Evolutionary conservation across 2,888 invertebrate species (phyloP).

Genomic region (Eilema sororculum): DNA sequence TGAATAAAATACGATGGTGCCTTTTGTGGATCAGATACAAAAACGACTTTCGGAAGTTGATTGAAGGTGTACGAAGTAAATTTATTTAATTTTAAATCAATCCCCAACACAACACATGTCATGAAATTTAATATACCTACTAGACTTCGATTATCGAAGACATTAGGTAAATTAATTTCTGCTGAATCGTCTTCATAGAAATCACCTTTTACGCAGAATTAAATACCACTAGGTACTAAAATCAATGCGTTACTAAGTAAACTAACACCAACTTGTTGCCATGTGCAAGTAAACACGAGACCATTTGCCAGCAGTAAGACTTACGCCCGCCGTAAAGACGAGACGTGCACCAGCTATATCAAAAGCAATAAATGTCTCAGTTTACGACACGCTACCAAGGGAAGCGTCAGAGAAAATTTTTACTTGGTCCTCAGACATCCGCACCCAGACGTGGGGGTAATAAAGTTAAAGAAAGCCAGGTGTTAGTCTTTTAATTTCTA

Average conservation of each 20-base stretch:
- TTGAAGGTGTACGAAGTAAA: too few relatives aligned
- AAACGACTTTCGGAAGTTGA: too few relatives aligned
- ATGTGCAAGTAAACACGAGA: slow-evolving; percentile 39
- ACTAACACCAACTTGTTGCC: slow-evolving; percentile 58
- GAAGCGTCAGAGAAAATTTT: slow-evolving; percentile 67
- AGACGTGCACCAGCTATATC: slow-evolving; percentile 55
- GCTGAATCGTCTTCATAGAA: too few relatives aligned
- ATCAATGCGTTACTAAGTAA: slow-evolving; percentile 22
- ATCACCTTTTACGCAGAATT: too few relatives aligned
- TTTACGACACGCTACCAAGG: slow-evolving; percentile 68
- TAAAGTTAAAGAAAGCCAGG: slow-evolving; percentile 71
- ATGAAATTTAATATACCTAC: too few relatives aligned
- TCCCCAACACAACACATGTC: too few relatives aligned
- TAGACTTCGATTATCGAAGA: too few relatives aligned
- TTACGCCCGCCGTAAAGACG: slow-evolving; percentile 47
- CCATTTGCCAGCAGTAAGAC: slow-evolving; percentile 9
- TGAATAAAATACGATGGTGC: too few relatives aligned
- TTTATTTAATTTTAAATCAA: too few relatives aligned
- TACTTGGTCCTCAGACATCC: slow-evolving; percentile 47
- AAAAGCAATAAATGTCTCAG: slow-evolving; percentile 74
- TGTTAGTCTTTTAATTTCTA: slow-evolving; percentile 63
- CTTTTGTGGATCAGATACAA: too few relatives aligned
- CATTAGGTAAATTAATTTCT: too few relatives aligned
- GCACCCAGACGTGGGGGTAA: slow-evolving; percentile 60
- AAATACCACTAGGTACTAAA: too few relatives aligned